Conservation (phyloP, 2,113 vertebrate genomes). For the Psilopsiagon aymara region DNA sequence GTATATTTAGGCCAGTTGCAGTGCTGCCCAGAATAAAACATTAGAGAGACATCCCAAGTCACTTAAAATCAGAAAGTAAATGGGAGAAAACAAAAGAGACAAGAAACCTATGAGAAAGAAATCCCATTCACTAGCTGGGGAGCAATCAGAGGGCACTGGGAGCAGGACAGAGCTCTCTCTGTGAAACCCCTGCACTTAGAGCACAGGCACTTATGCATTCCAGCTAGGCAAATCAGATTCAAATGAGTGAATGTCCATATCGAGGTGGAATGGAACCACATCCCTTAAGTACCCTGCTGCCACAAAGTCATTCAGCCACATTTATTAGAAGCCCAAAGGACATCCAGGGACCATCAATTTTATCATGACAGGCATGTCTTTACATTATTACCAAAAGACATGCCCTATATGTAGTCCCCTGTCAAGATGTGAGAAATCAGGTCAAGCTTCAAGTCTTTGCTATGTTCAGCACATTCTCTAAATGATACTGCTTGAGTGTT, state of each 20-base stretch:
- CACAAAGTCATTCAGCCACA: conserved; percentile 29
- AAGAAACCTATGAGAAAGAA: not conserved
- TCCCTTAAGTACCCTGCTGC: not conserved
- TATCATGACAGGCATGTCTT: conserved; percentile 45
- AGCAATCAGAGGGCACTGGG: not conserved
- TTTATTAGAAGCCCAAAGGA: conserved; percentile 67
- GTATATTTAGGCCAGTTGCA: not conserved
- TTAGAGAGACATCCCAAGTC: not conserved
- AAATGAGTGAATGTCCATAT: not conserved
- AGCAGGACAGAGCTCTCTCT: not conserved
- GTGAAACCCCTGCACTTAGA: not conserved
- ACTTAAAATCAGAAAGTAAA: not conserved
- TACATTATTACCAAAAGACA: conserved; percentile 51
- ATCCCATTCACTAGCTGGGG: not conserved
- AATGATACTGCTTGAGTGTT: not conserved
- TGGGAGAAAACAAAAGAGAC: not conserved
- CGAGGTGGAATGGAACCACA: not conserved
- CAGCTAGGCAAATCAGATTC: conserved; percentile 5
- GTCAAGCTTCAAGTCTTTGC: conserved; percentile 30
- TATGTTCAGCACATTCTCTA: conserved; percentile 42
- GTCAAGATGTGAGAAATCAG: conserved; percentile 40
- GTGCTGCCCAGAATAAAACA: not conserved
- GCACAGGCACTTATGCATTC: not conserved
- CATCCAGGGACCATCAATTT: conserved; percentile 71
- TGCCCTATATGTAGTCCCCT: conserved; percentile 33